Conservation (phyloP, 2,797 vertebrate species). For the Squalus acanthias region DNA sequence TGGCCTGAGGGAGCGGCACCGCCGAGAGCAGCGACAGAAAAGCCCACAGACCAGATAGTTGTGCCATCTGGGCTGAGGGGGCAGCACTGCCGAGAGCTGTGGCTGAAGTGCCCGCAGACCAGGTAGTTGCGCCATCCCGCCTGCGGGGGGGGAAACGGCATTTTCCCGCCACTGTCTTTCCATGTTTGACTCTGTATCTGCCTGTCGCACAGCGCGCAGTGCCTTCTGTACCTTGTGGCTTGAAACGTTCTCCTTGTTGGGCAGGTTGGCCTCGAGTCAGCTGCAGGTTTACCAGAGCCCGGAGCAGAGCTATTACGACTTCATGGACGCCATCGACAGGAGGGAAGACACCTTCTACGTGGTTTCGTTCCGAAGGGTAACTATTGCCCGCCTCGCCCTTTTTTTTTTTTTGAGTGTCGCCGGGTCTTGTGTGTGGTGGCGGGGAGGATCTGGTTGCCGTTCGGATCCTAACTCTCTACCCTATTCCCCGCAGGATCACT, state of each 20-base stretch:
- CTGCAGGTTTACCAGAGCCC: constrained; percentile 76
- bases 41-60: too few relatives aligned
- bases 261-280: constrained; percentile 20
- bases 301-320: constrained; percentile 73
- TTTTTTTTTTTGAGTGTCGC: background rate
- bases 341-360: constrained; percentile 86
- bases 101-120: too few relatives aligned
- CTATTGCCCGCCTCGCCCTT: constrained; percentile 34
- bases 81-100: too few relatives aligned
- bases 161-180: background rate
- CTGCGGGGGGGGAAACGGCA: too few relatives aligned
- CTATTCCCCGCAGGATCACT: constrained; percentile 52
- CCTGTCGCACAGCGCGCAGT: background rate
- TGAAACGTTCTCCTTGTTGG: background rate
- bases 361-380: constrained; percentile 81
- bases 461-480: background rate
- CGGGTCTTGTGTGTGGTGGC: background rate
- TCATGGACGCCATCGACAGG: constrained; percentile 81
- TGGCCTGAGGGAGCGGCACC: too few relatives aligned
- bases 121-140: too few relatives aligned
- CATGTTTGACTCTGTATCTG: background rate
- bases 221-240: background rate
- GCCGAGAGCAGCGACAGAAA: too few relatives aligned
- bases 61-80: too few relatives aligned
- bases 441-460: too few relatives aligned